phyloP scores from a whole-genome alignment of 2,888 invertebrate genomes.

The Hyppa rectilinea region DNA sequence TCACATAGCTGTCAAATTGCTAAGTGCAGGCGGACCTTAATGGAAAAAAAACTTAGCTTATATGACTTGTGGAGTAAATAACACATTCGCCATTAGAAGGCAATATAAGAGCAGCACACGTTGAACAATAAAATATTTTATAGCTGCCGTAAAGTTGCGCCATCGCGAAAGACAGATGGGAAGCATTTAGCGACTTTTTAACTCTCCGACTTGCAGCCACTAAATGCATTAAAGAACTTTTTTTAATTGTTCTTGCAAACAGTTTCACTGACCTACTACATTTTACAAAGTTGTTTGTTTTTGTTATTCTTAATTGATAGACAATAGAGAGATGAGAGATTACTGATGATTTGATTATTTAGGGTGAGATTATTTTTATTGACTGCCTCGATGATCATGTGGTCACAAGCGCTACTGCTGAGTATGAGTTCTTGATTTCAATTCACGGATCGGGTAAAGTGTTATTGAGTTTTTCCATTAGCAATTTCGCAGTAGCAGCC shows the following conservation, averaged over 20 bases:
- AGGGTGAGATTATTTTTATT: too few relatives aligned
- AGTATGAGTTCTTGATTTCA: too few relatives aligned
- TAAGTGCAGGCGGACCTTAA: constrained; percentile 5
- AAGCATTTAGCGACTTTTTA: constrained; percentile 62
- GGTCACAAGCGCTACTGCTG: too few relatives aligned
- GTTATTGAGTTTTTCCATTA: too few relatives aligned
- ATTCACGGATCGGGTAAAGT: too few relatives aligned
- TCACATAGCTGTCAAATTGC: neutral
- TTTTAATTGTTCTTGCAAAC: constrained; percentile 10
- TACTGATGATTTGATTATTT: too few relatives aligned
- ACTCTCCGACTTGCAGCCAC: constrained; percentile 33
- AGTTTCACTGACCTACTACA: neutral
- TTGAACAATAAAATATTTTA: constrained; percentile 69
- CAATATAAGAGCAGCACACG: constrained; percentile 51
- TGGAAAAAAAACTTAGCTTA: constrained; percentile 24
- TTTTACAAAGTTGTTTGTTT: too few relatives aligned
- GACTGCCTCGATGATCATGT: too few relatives aligned
- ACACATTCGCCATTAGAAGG: constrained; percentile 49
- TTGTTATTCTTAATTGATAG: too few relatives aligned
- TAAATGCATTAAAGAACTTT: constrained; percentile 18
- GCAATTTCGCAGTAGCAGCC: too few relatives aligned
- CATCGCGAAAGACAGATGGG: constrained; percentile 46
- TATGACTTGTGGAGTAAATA: constrained; percentile 25
- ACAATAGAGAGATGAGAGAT: too few relatives aligned
- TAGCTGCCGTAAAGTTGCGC: constrained; percentile 61